Conservation (phyloP, 1,140 invertebrate species). For the Anthonomus grandis region DNA sequence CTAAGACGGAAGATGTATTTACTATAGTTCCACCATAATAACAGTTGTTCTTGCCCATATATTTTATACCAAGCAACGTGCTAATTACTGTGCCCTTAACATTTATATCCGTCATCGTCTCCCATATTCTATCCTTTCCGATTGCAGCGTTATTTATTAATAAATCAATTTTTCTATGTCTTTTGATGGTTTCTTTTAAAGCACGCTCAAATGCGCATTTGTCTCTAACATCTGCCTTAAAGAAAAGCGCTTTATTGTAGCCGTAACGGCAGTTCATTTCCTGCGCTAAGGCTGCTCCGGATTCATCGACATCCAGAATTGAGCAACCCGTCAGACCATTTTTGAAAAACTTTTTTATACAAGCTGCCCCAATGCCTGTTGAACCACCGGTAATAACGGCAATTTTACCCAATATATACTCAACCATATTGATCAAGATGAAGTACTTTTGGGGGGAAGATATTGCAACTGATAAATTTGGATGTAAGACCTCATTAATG, state of each 20-base stretch:
- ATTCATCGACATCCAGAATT: constrained; percentile 7
- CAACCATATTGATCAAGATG: too few species aligned
- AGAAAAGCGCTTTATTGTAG: constrained; percentile 3
- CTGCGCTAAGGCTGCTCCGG: not conserved
- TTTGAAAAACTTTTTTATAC: constrained; percentile 7
- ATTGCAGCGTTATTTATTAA: constrained; percentile 30
- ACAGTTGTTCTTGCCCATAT: constrained; percentile 49
- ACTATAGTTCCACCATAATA: constrained; percentile 48
- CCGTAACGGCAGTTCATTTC: constrained; percentile 9
- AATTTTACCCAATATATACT: constrained; percentile 7
- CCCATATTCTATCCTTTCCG: constrained; percentile 49
- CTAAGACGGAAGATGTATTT: constrained; percentile 49
- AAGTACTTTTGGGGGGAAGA: too few species aligned
- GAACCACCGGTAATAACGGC: constrained; percentile 8
- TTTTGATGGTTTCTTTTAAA: constrained; percentile 5
- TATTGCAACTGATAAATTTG: too few species aligned
- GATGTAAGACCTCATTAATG: too few species aligned
- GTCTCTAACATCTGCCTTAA: constrained; percentile 3
- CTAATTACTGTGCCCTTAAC: constrained; percentile 45
- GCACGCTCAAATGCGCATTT: not conserved
- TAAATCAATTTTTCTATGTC: not conserved
- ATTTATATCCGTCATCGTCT: constrained; percentile 49
- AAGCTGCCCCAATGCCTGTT: constrained; percentile 6
- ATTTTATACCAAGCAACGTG: constrained; percentile 47
- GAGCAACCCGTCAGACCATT: constrained; percentile 3